phyloP scores from a whole-genome alignment of 2,797 vertebrate species.

The Moxostoma hubbsi region DNA sequence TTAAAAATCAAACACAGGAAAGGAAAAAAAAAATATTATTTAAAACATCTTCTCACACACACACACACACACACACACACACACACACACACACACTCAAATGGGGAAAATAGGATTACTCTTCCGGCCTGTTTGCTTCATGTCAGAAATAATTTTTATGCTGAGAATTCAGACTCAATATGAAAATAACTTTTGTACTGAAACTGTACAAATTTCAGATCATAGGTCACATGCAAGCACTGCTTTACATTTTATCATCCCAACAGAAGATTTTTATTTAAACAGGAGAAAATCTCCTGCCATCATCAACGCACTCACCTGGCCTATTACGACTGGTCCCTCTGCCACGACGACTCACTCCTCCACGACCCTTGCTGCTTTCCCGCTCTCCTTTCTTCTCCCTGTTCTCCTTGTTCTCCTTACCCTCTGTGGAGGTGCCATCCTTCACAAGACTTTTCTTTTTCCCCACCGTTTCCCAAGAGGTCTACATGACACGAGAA shows the following conservation, averaged over 20 bases:
- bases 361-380: conserved; percentile 81
- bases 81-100: too few species aligned
- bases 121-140: too few species aligned
- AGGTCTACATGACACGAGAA: conserved; percentile 77
- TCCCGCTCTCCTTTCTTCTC: conserved; percentile 92
- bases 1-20: not conserved
- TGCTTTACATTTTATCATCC: not conserved
- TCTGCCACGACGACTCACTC: conserved; percentile 84
- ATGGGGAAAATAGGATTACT: too few species aligned
- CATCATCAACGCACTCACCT: conserved; percentile 68
- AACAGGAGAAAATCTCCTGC: not conserved
- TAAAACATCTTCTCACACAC: too few species aligned
- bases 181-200: too few species aligned
- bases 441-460: conserved; percentile 93
- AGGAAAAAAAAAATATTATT: not conserved
- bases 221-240: too few species aligned
- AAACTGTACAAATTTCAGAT: too few species aligned
- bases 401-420: conserved; percentile 94
- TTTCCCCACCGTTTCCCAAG: conserved; percentile 97
- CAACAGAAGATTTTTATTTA: too few species aligned
- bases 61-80: too few species aligned
- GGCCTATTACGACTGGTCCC: conserved; percentile 84
- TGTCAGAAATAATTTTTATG: too few species aligned
- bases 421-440: conserved; percentile 75
- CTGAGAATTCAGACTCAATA: too few species aligned